Evolutionary conservation across 2,797 vertebrate genomes (phyloP).

Genomic region (Chloroceryle inda): DNA sequence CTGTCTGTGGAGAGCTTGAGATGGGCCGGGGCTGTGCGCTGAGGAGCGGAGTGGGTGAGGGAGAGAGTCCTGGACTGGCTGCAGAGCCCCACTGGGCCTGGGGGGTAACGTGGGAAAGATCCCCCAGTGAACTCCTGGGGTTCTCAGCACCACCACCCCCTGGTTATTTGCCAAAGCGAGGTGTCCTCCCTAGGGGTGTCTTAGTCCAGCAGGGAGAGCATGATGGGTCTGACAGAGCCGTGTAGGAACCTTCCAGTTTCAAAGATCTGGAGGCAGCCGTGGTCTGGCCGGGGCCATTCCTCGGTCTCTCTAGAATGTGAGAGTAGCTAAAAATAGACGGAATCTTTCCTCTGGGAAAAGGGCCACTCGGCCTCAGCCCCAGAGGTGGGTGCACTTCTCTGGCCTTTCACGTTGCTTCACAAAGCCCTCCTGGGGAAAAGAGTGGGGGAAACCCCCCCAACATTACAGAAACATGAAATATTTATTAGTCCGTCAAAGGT

Average conservation of each 20-base stretch:
- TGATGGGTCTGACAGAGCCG: not conserved
- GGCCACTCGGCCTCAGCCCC: not conserved
- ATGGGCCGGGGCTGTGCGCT: accelerated
- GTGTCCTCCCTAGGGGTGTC: not conserved
- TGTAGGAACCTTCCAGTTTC: accelerated
- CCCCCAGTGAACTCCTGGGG: too few species aligned
- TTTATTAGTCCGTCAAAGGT: accelerated
- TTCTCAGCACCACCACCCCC: not conserved
- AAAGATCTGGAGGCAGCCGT: not conserved
- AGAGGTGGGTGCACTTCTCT: not conserved
- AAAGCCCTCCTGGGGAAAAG: not conserved
- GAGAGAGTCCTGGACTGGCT: not conserved
- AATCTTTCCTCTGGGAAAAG: conserved; percentile 34
- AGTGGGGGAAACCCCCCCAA: not conserved
- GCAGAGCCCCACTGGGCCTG: not conserved
- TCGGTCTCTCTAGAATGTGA: not conserved
- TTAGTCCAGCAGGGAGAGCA: not conserved
- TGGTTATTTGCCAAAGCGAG: not conserved
- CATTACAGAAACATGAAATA: not conserved
- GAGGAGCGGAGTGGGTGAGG: not conserved
- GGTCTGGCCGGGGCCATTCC: not conserved
- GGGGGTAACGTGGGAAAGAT: too few species aligned
- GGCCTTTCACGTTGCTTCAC: not conserved
- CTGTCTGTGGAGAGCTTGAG: not conserved
- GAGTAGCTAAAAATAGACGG: conserved; percentile 47